Percentiles rank a stretch among this genome's conserved stretches.
These are phyloP conservation scores for Euura lappo DNA, from an alignment of 1,140 invertebrate species.

Conservation along the genomic window DNA sequence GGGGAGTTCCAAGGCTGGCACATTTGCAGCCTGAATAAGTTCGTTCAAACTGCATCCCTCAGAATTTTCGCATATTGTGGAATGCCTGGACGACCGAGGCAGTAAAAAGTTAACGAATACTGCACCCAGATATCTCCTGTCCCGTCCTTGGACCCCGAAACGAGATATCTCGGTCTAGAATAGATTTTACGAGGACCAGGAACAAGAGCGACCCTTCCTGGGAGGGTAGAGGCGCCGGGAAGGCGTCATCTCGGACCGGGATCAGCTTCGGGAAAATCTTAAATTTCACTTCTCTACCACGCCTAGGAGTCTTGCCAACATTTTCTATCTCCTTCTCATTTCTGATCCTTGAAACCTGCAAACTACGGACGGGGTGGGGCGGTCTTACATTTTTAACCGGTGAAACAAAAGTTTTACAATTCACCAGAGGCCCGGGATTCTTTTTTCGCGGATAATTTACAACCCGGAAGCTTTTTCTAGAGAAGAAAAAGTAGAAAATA, in stretches of 20 bases:
- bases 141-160: background rate
- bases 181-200: slow-evolving; percentile 34
- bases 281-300: background rate
- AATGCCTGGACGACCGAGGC: background rate
- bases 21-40: too few species aligned
- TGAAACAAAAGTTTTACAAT: background rate
- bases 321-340: background rate
- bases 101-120: background rate
- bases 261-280: slow-evolving; percentile 45
- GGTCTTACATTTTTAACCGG: background rate
- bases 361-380: background rate
- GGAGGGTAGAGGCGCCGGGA: slow-evolving; percentile 45
- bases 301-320: background rate
- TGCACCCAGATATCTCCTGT: background rate
- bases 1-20: slow-evolving; percentile 2
- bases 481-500: too few species aligned
- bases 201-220: slow-evolving; percentile 26
- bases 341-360: background rate
- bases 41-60: too few species aligned
- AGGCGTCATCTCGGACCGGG: slow-evolving; percentile 54
- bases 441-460: too few species aligned
- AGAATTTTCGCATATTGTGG: too few species aligned
- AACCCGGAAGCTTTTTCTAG: too few species aligned
- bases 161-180: slow-evolving; percentile 21
- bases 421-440: too few species aligned